These are phyloP conservation scores for Micrasema minimum DNA, from an alignment of 1,140 invertebrate species.

Conservation along the genomic window DNA sequence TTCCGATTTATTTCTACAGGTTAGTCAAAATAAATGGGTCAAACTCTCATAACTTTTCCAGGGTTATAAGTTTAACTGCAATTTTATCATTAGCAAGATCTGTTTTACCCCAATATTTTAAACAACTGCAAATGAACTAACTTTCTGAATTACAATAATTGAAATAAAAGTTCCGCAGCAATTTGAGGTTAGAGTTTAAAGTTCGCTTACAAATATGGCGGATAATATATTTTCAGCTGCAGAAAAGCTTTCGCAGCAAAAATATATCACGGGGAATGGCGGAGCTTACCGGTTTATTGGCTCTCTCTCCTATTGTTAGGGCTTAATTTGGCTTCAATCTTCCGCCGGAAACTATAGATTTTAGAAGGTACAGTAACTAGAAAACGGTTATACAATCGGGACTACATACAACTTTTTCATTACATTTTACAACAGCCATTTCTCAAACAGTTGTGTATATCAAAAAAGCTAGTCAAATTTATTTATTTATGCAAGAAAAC, in stretches of 20 bases:
- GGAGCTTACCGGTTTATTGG: slow-evolving; percentile 27
- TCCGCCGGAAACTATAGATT: not conserved
- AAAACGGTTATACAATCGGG: too few species aligned
- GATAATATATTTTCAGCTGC: not conserved
- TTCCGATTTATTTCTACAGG: too few species aligned
- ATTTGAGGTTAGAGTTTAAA: not conserved
- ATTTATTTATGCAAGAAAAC: too few species aligned
- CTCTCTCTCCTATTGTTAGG: slow-evolving; percentile 11
- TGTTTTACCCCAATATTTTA: not conserved
- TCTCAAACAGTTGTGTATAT: too few species aligned
- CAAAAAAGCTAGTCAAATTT: too few species aligned
- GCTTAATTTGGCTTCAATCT: slow-evolving; percentile 8
- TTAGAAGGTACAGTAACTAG: too few species aligned
- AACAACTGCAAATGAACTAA: not conserved
- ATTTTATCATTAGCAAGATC: too few species aligned
- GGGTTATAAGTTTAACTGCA: too few species aligned
- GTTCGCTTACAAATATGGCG: not conserved
- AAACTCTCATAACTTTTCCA: too few species aligned
- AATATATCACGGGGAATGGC: slow-evolving; percentile 2
- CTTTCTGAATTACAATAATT: not conserved
- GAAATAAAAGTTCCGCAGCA: not conserved
- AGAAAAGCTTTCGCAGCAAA: slow-evolving; percentile 18
- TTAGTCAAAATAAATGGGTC: too few species aligned
- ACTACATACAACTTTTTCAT: too few species aligned
- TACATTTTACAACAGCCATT: too few species aligned